These are phyloP conservation scores for Acrobeloides nanus DNA, from an alignment of 2,888 invertebrate species.

Conservation along the genomic window DNA sequence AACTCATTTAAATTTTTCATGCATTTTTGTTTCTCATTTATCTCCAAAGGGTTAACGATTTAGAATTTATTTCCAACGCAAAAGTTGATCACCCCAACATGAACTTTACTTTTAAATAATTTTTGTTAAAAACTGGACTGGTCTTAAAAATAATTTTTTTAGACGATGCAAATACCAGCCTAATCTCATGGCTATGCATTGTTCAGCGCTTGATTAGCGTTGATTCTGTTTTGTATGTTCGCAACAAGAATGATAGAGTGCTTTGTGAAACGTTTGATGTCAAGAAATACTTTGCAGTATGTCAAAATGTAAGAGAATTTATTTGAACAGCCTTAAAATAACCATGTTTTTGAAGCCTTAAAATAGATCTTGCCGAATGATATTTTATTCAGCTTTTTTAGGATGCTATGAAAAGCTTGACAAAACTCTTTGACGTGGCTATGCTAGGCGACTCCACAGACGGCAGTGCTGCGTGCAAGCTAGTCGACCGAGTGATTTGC, in stretches of 20 bases:
- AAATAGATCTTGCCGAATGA: slow-evolving; percentile 9
- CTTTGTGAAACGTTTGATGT: slow-evolving; percentile 8
- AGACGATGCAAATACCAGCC: too few species aligned
- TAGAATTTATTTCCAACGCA: too few species aligned
- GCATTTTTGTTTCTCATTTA: too few species aligned
- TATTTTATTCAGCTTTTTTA: slow-evolving; percentile 12
- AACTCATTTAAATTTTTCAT: too few species aligned
- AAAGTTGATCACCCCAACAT: too few species aligned
- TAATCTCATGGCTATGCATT: slow-evolving; percentile 20
- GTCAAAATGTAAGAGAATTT: slow-evolving; percentile 12
- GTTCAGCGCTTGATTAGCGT: slow-evolving; percentile 15
- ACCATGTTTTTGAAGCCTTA: not conserved
- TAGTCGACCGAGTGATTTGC: slow-evolving; percentile 7
- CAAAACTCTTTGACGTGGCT: not conserved
- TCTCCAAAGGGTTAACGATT: too few species aligned
- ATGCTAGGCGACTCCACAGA: not conserved
- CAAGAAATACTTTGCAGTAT: slow-evolving; percentile 19
- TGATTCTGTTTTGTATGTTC: not conserved
- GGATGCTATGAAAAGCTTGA: slow-evolving; percentile 5
- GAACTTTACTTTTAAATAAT: too few species aligned
- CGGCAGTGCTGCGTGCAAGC: not conserved
- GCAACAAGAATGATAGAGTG: not conserved
- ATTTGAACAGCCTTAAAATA: too few species aligned
- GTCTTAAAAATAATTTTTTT: too few species aligned
- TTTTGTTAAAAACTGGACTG: too few species aligned